phyloP scores from a whole-genome alignment of 2,113 vertebrate genomes.

The Cinclus cinclus region DNA sequence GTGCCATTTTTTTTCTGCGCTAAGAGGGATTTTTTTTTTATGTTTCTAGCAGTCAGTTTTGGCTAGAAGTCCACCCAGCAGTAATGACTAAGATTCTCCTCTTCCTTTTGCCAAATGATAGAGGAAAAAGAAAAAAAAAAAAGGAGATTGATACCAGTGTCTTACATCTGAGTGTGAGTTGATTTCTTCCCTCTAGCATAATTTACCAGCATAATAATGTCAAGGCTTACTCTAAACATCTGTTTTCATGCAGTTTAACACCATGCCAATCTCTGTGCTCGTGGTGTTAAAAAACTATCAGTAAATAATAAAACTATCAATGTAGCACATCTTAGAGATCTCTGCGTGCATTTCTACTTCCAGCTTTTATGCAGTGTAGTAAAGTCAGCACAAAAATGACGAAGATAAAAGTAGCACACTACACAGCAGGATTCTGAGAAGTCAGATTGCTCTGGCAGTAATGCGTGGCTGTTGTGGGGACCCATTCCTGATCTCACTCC shows the following conservation, averaged over 20 bases:
- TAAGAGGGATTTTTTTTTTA: background rate
- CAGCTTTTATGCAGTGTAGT: background rate
- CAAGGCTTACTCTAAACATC: background rate
- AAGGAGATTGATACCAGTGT: background rate
- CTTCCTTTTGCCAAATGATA: background rate
- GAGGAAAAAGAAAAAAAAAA: background rate
- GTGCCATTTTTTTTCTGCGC: background rate
- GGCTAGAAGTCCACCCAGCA: background rate
- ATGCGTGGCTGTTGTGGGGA: rapidly evolving
- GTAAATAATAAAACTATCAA: background rate
- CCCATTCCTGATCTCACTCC: background rate
- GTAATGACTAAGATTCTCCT: background rate
- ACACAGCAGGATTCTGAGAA: background rate
- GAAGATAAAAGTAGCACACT: background rate
- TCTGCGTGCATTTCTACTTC: background rate
- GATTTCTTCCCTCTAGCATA: background rate
- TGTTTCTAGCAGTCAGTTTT: background rate
- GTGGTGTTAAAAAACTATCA: too few species aligned
- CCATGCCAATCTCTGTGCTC: too few species aligned
- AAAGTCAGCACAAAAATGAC: background rate
- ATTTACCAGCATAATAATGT: background rate
- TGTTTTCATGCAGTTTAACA: background rate
- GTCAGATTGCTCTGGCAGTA: background rate
- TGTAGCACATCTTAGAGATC: background rate
- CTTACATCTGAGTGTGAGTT: background rate